A percentile compares a stretch with the other conserved stretches of the same genome.
Evolutionary conservation across 2,113 vertebrate species (phyloP).

Genomic region (Mixornis gularis): DNA sequence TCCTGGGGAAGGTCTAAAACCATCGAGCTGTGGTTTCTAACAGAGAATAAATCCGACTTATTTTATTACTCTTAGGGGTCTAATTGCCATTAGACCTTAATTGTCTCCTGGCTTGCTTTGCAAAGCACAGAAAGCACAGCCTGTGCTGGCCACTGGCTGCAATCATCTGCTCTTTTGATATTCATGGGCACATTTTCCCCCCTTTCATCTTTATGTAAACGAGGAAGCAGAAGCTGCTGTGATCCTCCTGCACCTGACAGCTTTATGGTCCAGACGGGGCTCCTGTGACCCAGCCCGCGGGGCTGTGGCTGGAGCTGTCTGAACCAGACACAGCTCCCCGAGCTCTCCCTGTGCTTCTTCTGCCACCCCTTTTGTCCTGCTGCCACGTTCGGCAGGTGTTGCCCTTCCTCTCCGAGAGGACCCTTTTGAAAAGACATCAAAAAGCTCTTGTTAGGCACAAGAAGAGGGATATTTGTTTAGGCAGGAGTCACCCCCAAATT

Average conservation of each 20-base stretch:
- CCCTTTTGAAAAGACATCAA: background rate
- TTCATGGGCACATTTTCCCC: background rate
- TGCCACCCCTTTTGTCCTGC: background rate
- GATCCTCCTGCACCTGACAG: slow-evolving; percentile 18
- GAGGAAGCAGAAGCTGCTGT: background rate
- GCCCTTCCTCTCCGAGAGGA: background rate
- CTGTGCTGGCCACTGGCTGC: background rate
- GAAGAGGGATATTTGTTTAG: background rate
- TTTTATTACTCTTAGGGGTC: background rate
- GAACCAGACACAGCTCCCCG: background rate
- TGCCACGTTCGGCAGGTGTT: background rate
- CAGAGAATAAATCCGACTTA: background rate
- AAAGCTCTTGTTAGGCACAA: background rate
- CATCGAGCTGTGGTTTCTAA: background rate
- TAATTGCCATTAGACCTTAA: slow-evolving; percentile 4
- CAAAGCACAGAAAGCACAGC: background rate
- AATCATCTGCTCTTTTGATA: slow-evolving; percentile 28
- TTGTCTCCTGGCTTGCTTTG: background rate
- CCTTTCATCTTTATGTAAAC: slow-evolving; percentile 12
- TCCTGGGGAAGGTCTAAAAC: background rate
- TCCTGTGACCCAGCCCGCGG: background rate
- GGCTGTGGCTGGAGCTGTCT: background rate
- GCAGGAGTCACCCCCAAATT: background rate
- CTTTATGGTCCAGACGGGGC: background rate
- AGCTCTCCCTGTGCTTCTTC: background rate